Base-by-base conservation (phyloP, 2,113 vertebrate genomes). In the Nanorana parkeri region DNA sequence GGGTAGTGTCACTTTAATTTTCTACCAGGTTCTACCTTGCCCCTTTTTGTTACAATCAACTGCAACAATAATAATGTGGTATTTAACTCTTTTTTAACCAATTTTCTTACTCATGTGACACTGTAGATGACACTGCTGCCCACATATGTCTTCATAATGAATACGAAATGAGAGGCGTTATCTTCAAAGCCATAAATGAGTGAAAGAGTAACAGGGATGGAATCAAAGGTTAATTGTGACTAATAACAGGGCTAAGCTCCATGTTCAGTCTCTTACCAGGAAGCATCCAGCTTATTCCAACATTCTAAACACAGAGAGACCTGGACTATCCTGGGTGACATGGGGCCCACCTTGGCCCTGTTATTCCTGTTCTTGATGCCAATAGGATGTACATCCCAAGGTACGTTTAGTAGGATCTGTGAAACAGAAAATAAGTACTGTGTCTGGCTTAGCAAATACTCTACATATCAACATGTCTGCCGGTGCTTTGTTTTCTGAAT, bases 161-260 rank as follows among this genome's bases (percentile, higher is more conserved):
- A 58, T 32, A 26, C 15, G 63, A 63, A 81, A 72, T 20, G 20
- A 56, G 21, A 74, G 60, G 61, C 36, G 32, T 66, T 76, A 83
- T 83, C 80, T 7, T 24, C 80, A 51, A 11, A 66, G 72, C 64
- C 72, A 83, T 83, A 83, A 83, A 83, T 76, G 56, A 68, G 80
- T 83, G 64, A 83, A 76, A 63, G 6, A 68, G 68, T 83, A 83
- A 83, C 80, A n/a, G 17, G 71, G 51, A 83, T 76, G 64, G 72
- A 83, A 58, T 68, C 80, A 83, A 83, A 83, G 80, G 80, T 83
- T 83, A 83, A 83, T 68, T 21, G 23, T 75, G 64, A n/a, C 52
- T 29, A 29, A 23, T 26, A 55, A 54, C 63, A 55, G 32, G 11
- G n/a, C 55, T 55, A 56, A 1, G 4, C 4, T 75, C 29, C 15